phyloP scores from a whole-genome alignment of 2,113 vertebrate species.

The Ictalurus furcatus region DNA sequence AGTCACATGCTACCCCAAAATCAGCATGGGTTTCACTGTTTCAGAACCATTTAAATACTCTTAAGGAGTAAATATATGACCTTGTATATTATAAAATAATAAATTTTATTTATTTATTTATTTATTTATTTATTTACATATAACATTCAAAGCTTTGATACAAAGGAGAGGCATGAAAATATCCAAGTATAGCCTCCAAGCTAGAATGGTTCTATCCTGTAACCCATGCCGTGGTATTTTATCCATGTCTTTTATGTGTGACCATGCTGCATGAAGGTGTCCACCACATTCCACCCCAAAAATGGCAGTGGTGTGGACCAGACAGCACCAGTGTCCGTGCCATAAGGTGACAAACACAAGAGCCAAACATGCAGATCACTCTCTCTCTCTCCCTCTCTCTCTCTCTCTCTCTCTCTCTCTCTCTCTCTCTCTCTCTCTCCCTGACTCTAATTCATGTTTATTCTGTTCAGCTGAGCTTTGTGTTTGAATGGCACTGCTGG shows the following conservation, averaged over 20 bases:
- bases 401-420: background rate
- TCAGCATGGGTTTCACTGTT: background rate
- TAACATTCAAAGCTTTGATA: background rate
- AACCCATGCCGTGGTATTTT: background rate
- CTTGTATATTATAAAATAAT: background rate
- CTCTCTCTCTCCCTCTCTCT: background rate
- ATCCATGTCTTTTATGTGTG: constrained; percentile 7
- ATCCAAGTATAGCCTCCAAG: background rate
- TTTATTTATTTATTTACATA: too few species aligned
- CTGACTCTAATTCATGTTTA: constrained; percentile 27
- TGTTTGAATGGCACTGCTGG: constrained; percentile 39
- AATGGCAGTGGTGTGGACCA: constrained; percentile 38
- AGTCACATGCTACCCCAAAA: background rate
- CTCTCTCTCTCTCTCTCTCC: background rate
- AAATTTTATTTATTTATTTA: too few species aligned
- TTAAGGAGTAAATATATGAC: background rate
- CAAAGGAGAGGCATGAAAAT: background rate
- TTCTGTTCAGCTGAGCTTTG: constrained; percentile 23
- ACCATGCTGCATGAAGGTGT: constrained; percentile 9
- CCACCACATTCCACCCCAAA: constrained; percentile 56
- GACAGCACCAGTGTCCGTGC: background rate
- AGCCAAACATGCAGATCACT: constrained; percentile 43
- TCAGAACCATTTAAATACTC: background rate
- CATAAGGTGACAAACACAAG: constrained; percentile 40
- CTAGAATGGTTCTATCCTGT: background rate